Percentiles rank a stretch among this genome's conserved stretches.
Evolutionary conservation across 2,888 invertebrate genomes (phyloP).

Genomic region (Pandemis heparana): DNA sequence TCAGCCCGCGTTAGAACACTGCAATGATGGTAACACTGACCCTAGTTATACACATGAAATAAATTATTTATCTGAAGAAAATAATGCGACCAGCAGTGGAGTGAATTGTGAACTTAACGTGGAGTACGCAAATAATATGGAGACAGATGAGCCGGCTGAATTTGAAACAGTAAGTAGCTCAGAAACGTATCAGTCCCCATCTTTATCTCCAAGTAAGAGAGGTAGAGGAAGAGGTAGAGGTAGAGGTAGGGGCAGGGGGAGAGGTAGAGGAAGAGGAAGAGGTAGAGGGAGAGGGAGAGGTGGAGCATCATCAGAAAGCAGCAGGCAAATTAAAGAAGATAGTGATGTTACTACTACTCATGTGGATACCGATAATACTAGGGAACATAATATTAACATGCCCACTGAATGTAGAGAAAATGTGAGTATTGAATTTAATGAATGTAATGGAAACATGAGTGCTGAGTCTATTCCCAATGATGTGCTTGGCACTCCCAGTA

Average conservation of each 20-base stretch:
- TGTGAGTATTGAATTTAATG: neutral
- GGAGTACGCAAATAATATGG: conserved; percentile 13
- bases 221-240: conserved; percentile 16
- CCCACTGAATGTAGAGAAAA: neutral
- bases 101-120: conserved; percentile 13
- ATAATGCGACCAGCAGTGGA: neutral
- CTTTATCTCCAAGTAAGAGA: conserved; percentile 4
- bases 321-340: conserved; percentile 4
- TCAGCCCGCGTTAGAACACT: conserved; percentile 11
- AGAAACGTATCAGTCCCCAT: conserved; percentile 13
- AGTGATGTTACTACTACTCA: neutral
- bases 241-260: conserved; percentile 10
- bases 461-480: neutral
- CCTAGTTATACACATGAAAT: conserved; percentile 13
- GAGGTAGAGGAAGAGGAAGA: conserved; percentile 21
- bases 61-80: conserved; percentile 10
- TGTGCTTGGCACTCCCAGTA: neutral
- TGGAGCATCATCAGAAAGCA: neutral
- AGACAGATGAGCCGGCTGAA: conserved; percentile 4
- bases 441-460: neutral
- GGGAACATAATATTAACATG: neutral
- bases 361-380: neutral
- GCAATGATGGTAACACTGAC: conserved; percentile 26
- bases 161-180: conserved; percentile 29
- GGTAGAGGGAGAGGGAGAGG: conserved; percentile 26